These are phyloP conservation scores for Pissodes strobi DNA, from an alignment of 1,140 invertebrate species.

Conservation along the genomic window DNA sequence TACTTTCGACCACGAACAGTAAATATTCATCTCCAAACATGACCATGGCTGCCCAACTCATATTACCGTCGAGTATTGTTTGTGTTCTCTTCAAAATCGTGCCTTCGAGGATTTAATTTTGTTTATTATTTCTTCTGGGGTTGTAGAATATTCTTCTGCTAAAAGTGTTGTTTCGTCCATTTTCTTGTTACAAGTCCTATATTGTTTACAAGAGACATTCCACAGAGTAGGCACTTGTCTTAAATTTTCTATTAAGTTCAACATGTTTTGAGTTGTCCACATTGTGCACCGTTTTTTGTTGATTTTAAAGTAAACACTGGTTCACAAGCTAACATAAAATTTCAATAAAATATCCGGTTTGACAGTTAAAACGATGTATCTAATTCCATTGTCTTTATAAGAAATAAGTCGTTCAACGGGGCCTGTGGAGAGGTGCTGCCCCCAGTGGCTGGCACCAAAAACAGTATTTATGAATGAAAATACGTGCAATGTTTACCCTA, in stretches of 20 bases:
- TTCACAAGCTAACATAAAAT: no score
- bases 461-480: no score
- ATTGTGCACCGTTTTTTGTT: neutral
- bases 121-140: neutral
- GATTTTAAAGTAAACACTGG: neutral
- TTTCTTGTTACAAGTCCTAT: neutral
- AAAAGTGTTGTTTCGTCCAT: neutral
- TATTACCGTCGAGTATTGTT: neutral
- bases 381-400: no score
- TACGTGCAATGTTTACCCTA: no score
- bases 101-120: neutral
- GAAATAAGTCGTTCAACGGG: no score
- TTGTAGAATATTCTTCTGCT: neutral
- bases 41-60: neutral
- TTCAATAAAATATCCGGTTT: no score
- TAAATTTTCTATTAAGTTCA: neutral
- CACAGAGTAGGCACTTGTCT: neutral
- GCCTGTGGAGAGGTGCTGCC: no score
- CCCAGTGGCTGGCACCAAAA: no score
- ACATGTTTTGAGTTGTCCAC: neutral
- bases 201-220: constrained; percentile 4
- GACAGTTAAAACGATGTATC: no score
- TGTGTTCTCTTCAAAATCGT: neutral
- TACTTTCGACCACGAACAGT: neutral
- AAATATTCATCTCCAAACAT: neutral